These are phyloP conservation scores for Trinectes maculatus DNA, from an alignment of 2,113 vertebrate species.

Conservation along the genomic window DNA sequence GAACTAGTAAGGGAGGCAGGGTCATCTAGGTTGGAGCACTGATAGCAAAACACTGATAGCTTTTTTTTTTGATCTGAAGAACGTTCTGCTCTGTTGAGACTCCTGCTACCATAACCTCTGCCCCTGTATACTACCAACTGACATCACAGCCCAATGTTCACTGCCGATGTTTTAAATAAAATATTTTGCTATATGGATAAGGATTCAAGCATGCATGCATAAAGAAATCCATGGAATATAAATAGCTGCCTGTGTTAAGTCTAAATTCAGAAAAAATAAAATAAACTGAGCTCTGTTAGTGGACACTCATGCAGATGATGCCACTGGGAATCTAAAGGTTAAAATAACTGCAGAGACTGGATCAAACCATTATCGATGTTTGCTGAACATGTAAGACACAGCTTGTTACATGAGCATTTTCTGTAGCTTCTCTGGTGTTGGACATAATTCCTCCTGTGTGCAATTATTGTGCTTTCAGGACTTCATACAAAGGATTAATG, in stretches of 20 bases:
- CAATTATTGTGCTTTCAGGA: not conserved
- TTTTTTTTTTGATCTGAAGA: not conserved
- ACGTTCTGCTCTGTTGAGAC: not conserved
- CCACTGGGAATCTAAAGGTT: too few relatives aligned
- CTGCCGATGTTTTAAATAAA: not conserved
- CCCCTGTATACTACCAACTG: not conserved
- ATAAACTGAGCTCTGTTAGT: too few relatives aligned
- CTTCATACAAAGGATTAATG: slow-evolving; percentile 27
- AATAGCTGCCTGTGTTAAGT: too few relatives aligned
- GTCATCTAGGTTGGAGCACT: not conserved
- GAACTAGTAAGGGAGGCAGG: not conserved
- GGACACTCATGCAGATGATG: too few relatives aligned
- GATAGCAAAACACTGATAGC: not conserved
- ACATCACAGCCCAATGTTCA: not conserved
- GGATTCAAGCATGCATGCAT: not conserved
- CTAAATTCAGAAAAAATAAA: too few relatives aligned
- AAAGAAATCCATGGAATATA: too few relatives aligned
- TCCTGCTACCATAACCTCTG: not conserved
- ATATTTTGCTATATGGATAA: not conserved
- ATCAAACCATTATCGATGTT: not conserved
- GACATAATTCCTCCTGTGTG: not conserved
- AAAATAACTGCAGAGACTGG: too few relatives aligned
- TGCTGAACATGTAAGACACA: not conserved
- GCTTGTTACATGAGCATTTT: not conserved
- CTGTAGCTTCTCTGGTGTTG: not conserved